phyloP scores from a whole-genome alignment of 2,113 vertebrate species.

The Psammodynastes pulverulentus region DNA sequence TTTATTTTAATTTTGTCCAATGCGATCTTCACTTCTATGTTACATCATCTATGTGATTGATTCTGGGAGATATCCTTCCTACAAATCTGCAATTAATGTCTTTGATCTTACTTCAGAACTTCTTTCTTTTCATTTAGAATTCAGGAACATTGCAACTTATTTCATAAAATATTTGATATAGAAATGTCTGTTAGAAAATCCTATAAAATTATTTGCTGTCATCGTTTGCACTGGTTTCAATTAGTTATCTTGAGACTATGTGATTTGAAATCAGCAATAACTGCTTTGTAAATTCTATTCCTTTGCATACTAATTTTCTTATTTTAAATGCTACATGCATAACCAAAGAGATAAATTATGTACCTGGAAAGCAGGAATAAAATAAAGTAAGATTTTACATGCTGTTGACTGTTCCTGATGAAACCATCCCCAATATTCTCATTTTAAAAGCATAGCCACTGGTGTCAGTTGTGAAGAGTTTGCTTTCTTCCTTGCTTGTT shows the following conservation, averaged over 20 bases:
- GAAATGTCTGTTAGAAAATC: conserved; percentile 11
- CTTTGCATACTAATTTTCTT: conserved; percentile 16
- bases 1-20: conserved; percentile 34
- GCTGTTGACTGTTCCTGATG: neutral
- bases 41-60: neutral
- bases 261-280: neutral
- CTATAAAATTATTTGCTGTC: conserved; percentile 13
- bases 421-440: neutral
- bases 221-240: conserved; percentile 6
- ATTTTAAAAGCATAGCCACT: neutral
- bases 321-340: conserved; percentile 1
- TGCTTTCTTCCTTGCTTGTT: neutral
- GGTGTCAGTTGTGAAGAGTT: neutral
- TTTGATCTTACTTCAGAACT: conserved; percentile 26
- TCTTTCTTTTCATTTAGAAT: conserved; percentile 24
- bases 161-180: conserved; percentile 21
- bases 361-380: neutral
- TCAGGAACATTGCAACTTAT: neutral
- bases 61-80: neutral
- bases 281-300: conserved; percentile 19
- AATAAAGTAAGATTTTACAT: neutral
- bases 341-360: conserved; percentile 20
- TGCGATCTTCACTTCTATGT: neutral
- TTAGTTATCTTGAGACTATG: conserved; percentile 5
- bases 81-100: neutral